These are phyloP conservation scores for Tragulus kanchil DNA, from an alignment of 2,113 vertebrate species.

Conservation along the genomic window DNA sequence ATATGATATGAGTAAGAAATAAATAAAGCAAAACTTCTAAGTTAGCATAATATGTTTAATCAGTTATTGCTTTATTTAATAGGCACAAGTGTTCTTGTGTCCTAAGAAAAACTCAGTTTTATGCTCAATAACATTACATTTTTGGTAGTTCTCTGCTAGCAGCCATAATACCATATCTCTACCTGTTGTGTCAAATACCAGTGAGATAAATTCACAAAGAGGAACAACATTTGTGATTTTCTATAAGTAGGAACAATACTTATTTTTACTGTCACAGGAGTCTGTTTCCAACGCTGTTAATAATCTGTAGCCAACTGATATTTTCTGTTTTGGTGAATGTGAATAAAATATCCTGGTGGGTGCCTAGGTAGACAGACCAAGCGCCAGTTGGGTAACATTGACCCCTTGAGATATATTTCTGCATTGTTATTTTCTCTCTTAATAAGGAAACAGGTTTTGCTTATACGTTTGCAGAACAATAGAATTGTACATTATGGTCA, in stretches of 20 bases:
- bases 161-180: not conserved
- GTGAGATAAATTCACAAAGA: not conserved
- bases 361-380: too few species aligned
- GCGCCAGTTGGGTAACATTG: not conserved
- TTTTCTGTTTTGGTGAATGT: not conserved
- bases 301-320: not conserved
- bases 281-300: not conserved
- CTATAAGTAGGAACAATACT: not conserved
- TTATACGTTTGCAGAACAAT: not conserved
- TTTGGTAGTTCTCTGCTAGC: not conserved
- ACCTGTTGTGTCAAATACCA: not conserved
- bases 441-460: not conserved
- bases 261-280: not conserved
- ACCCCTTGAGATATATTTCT: not conserved
- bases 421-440: not conserved
- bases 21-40: not conserved
- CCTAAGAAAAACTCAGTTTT: not conserved
- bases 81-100: not conserved
- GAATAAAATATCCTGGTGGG: not conserved
- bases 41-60: not conserved
- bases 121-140: not conserved
- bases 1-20: not conserved
- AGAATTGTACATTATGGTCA: not conserved
- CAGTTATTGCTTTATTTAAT: not conserved
- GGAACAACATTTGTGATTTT: not conserved